A percentile compares a stretch with the other conserved stretches of the same genome.
Conservation (phyloP, 2,888 invertebrate genomes). For the Drosophila dives region DNA sequence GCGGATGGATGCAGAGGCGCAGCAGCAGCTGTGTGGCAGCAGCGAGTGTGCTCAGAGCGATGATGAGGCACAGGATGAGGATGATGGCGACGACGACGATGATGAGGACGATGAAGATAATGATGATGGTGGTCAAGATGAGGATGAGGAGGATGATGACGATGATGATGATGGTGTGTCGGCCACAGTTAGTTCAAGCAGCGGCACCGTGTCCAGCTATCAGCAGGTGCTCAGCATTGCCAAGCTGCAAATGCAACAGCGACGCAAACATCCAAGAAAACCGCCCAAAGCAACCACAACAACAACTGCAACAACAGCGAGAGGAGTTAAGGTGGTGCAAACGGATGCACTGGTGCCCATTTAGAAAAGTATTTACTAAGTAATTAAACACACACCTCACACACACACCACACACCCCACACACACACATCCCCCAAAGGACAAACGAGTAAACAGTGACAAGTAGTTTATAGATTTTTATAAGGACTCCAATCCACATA, state of each 20-base stretch:
- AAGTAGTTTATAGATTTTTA: slow-evolving; percentile 64
- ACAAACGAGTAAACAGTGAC: slow-evolving; percentile 80
- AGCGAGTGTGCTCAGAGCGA: slow-evolving; percentile 47
- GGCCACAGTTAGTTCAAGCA: slow-evolving; percentile 65
- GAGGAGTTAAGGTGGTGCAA: slow-evolving; percentile 38
- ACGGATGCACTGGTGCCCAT: slow-evolving; percentile 71
- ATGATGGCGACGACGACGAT: slow-evolving; percentile 33
- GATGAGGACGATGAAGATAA: slow-evolving; percentile 28
- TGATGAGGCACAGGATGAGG: slow-evolving; percentile 23
- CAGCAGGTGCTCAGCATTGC: slow-evolving; percentile 80
- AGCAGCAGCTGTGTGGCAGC: slow-evolving; percentile 43
- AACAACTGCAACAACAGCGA: not conserved
- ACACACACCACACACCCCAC: not conserved
- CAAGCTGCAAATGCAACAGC: slow-evolving; percentile 81
- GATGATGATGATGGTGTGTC: slow-evolving; percentile 63
- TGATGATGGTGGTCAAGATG: slow-evolving; percentile 27
- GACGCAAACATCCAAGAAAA: slow-evolving; percentile 84
- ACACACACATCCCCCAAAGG: slow-evolving; percentile 34
- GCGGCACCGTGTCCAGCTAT: slow-evolving; percentile 77
- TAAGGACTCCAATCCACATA: slow-evolving; percentile 20
- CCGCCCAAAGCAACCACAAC: slow-evolving; percentile 71
- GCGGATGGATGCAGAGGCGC: slow-evolving; percentile 19
- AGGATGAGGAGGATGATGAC: slow-evolving; percentile 43
- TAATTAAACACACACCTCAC: slow-evolving; percentile 32
- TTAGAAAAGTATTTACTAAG: slow-evolving; percentile 63